Evolutionary conservation across 1,140 invertebrate species (phyloP).

Genomic region (Laodelphax striatellus): DNA sequence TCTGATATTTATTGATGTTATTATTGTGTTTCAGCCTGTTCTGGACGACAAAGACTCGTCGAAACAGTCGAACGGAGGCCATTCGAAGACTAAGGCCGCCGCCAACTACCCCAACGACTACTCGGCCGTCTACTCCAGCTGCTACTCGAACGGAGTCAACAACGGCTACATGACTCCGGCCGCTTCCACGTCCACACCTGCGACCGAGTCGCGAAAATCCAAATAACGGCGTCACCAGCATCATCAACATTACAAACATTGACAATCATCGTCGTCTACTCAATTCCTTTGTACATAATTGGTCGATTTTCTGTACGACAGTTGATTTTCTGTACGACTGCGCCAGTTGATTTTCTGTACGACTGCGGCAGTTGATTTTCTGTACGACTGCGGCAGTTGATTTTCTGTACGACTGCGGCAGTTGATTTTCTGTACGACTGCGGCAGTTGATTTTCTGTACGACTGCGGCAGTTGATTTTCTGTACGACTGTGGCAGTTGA

Average conservation of each 20-base stretch:
- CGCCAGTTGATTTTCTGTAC: too few species aligned
- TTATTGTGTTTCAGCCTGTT: constrained; percentile 34
- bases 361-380: too few species aligned
- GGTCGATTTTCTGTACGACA: too few species aligned
- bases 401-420: too few species aligned
- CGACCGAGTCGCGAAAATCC: not conserved
- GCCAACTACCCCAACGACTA: constrained; percentile 40
- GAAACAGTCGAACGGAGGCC: not conserved
- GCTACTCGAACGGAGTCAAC: constrained; percentile 51
- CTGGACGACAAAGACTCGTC: constrained; percentile 34
- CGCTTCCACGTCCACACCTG: not conserved
- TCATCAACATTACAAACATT: not conserved
- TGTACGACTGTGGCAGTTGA: too few species aligned
- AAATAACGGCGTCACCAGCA: not conserved
- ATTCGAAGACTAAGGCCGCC: constrained; percentile 25
- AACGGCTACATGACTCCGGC: constrained; percentile 42
- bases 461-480: too few species aligned
- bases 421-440: too few species aligned
- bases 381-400: too few species aligned
- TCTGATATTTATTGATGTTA: not conserved
- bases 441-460: too few species aligned
- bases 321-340: too few species aligned
- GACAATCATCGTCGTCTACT: too few species aligned
- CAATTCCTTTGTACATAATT: too few species aligned
- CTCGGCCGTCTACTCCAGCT: constrained; percentile 44